These are phyloP conservation scores for Calliopsis andreniformis DNA, from an alignment of 1,140 invertebrate species.

Conservation along the genomic window DNA sequence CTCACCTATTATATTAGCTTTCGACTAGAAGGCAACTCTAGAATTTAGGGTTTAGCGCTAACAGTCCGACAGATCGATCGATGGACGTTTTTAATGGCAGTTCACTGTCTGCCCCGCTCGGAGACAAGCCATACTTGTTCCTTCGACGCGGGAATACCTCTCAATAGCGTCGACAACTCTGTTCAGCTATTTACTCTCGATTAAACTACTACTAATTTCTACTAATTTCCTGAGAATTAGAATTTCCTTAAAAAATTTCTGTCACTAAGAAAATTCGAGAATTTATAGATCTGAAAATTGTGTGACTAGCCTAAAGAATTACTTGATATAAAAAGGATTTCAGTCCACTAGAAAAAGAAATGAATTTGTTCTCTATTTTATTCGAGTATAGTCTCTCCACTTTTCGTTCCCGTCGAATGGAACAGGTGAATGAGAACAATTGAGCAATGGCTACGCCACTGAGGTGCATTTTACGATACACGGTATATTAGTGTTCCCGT, in stretches of 20 bases:
- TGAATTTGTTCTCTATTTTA: too few species aligned
- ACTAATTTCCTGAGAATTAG: too few species aligned
- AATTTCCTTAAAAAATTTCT: too few species aligned
- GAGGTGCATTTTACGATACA: slow-evolving; percentile 20
- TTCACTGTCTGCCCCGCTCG: slow-evolving; percentile 43
- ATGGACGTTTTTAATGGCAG: slow-evolving; percentile 67
- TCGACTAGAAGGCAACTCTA: slow-evolving; percentile 57
- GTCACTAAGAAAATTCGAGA: too few species aligned
- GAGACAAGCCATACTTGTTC: slow-evolving; percentile 62
- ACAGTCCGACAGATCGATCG: slow-evolving; percentile 69
- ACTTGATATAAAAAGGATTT: too few species aligned
- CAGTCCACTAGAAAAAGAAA: too few species aligned
- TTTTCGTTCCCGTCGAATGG: too few species aligned
- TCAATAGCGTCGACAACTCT: slow-evolving; percentile 27
- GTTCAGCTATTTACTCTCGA: not conserved
- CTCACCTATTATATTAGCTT: slow-evolving; percentile 65
- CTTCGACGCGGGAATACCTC: not conserved
- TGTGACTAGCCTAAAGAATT: too few species aligned
- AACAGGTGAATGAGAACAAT: too few species aligned
- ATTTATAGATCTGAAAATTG: too few species aligned
- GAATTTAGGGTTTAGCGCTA: slow-evolving; percentile 71
- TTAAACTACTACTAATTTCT: not conserved
- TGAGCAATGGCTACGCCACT: slow-evolving; percentile 36
- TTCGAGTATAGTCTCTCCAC: too few species aligned
- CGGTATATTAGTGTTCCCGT: not conserved